Evolutionary conservation across 2,888 invertebrate genomes (phyloP), one percentile per base, ranked within the genome.

Genomic region (Euphydryas editha): DNA sequence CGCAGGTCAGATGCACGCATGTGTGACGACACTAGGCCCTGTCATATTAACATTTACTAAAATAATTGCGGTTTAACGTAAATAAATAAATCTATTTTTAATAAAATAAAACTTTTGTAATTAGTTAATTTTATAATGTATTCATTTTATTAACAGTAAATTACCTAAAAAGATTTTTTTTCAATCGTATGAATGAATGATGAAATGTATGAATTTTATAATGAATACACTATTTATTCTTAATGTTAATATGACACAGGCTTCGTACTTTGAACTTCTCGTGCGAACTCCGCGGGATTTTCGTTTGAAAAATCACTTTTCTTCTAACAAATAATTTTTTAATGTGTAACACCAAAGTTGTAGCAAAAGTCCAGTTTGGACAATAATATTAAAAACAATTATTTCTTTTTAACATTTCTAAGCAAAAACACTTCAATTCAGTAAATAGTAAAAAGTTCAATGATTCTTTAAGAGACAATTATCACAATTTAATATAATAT

Each of bases 1-100:
- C 95, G 93, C 96, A 97, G 97, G 97, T 97, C 95, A 94, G 93
- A 87, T 86, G 88, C 89, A 88, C 87, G 92, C 88, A 86, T 87
- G 92, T 88, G 88, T 87, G 88, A 81, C 46, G 20, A 36, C 18
- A 56, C 46, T 15, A 10, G 59, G 36, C 58, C 44, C 13, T 61
- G 69, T 58, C 67, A 58, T 49, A 62, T 17, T 68, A 59, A 55
- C 54, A 37, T 59, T 42, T 18, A 7, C 15, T 13, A 7, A 17
- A n/a, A 11, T 36, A 15, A n/a, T 8, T n/a, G n/a, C 15, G n/a
- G n/a, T n/a, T n/a, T n/a, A n/a, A n/a, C n/a, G n/a, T 39, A 39
- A 21, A 47, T 5, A 20, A 47, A 20, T 13, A 0, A 3, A 47
- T 5, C 4, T 13, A 47, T 20, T 13, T 13, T 21, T 47, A 11